A percentile compares a stretch with the other conserved stretches of the same genome.
These are phyloP conservation scores for Pristionchus arcanus DNA, from an alignment of 2,888 invertebrate genomes.

Conservation along the genomic window DNA sequence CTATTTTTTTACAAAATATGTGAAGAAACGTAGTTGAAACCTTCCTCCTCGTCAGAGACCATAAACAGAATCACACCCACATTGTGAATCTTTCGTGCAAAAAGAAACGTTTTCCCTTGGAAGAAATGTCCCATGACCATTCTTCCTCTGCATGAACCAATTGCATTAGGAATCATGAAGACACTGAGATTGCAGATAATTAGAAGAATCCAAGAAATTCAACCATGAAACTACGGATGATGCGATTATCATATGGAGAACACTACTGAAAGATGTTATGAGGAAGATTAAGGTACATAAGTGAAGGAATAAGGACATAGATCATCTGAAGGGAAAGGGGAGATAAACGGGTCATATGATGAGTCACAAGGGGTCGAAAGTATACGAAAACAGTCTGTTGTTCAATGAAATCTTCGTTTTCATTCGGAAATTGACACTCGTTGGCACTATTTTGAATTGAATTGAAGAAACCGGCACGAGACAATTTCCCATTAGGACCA, in stretches of 20 bases:
- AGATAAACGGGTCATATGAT: neutral
- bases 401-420: neutral
- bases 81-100: neutral
- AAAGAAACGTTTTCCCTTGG: neutral
- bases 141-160: neutral
- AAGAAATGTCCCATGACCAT: neutral
- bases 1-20: neutral
- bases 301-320: neutral
- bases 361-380: neutral
- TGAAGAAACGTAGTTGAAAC: neutral
- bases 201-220: constrained; percentile 47
- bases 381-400: neutral
- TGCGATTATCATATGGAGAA: constrained; percentile 71
- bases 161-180: neutral
- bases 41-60: neutral
- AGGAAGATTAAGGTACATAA: constrained; percentile 70
- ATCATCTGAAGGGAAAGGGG: neutral
- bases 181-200: neutral
- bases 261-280: constrained; percentile 71
- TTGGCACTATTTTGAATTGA: neutral
- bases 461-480: neutral
- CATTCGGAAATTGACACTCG: neutral
- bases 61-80: neutral
- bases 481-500: neutral
- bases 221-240: constrained; percentile 61